Conservation (phyloP, 2,888 invertebrate genomes). For the Drosophila flavopinicola region DNA sequence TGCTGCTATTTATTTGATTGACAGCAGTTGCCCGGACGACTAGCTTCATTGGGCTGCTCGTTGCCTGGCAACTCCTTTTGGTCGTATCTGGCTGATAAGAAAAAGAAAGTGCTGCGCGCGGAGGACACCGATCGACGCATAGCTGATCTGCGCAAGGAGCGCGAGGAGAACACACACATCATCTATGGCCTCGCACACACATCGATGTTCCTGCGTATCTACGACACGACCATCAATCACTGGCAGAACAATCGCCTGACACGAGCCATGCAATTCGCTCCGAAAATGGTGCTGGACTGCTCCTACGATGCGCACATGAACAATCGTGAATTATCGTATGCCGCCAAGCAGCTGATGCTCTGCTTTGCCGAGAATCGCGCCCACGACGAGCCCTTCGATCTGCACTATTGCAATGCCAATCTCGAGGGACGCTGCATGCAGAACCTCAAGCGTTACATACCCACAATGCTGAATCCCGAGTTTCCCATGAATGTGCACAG, state of each 20-base stretch:
- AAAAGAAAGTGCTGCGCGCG: slow-evolving; percentile 77
- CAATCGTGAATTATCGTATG: slow-evolving; percentile 88
- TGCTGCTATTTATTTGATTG: slow-evolving; percentile 45
- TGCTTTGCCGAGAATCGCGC: slow-evolving; percentile 90
- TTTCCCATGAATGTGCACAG: slow-evolving; percentile 90
- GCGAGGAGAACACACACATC: slow-evolving; percentile 83
- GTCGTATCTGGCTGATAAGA: too few species aligned
- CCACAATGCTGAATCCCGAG: slow-evolving; percentile 88
- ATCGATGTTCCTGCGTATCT: slow-evolving; percentile 87
- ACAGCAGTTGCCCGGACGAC: slow-evolving; percentile 66
- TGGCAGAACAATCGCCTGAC: slow-evolving; percentile 86
- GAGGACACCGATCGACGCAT: slow-evolving; percentile 64
- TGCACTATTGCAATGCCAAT: slow-evolving; percentile 91
- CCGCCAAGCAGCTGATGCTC: slow-evolving; percentile 91
- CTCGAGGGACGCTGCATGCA: slow-evolving; percentile 85
- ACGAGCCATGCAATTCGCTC: slow-evolving; percentile 88
- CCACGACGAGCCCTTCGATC: slow-evolving; percentile 91
- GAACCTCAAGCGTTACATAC: slow-evolving; percentile 87
- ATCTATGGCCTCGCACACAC: slow-evolving; percentile 85
- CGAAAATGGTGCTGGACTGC: slow-evolving; percentile 92
- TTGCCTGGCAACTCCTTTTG: too few species aligned
- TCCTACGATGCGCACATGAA: slow-evolving; percentile 92
- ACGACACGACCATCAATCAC: slow-evolving; percentile 86
- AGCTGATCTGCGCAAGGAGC: slow-evolving; percentile 66
- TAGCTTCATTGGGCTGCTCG: too few species aligned